A percentile compares a stretch with the other conserved stretches of the same genome.
Conservation (phyloP, 2,888 invertebrate genomes). For the Heliconius ismenius region DNA sequence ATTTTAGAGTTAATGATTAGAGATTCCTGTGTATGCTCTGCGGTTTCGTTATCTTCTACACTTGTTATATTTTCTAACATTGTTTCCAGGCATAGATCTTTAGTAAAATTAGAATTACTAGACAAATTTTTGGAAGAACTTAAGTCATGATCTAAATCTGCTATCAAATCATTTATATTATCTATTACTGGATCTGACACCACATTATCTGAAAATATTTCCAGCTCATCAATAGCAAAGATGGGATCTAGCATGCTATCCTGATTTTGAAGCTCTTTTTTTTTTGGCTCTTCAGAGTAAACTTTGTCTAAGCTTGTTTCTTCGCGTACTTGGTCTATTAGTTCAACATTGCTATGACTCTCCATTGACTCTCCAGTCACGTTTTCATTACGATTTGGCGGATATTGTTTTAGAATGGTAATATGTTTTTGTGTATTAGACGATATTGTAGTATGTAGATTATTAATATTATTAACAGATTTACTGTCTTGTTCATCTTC, state of each 20-base stretch:
- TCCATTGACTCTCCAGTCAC: not conserved
- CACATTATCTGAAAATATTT: slow-evolving; percentile 67
- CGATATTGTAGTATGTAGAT: no score
- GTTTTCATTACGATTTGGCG: not conserved
- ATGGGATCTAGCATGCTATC: slow-evolving; percentile 49
- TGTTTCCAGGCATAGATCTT: slow-evolving; percentile 59
- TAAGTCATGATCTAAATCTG: slow-evolving; percentile 65
- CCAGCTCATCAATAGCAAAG: slow-evolving; percentile 64
- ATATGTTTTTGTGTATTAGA: not conserved
- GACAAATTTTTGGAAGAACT: slow-evolving; percentile 53
- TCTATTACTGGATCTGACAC: slow-evolving; percentile 62
- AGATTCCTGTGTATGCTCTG: not conserved
- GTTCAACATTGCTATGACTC: not conserved
- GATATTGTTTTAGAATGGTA: no score
- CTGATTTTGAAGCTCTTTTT: slow-evolving; percentile 14
- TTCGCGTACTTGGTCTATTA: slow-evolving; percentile 13
- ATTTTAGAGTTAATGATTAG: not conserved
- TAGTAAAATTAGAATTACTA: slow-evolving; percentile 54
- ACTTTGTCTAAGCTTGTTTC: not conserved
- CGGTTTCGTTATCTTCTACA: slow-evolving; percentile 44
- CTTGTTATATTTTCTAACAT: slow-evolving; percentile 57
- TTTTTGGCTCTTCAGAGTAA: not conserved
- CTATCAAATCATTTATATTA: slow-evolving; percentile 70
- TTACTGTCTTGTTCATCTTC: slow-evolving; percentile 20
- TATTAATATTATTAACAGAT: no score